Conservation (phyloP, 2,797 vertebrate species). For the Carduelis carduelis region DNA sequence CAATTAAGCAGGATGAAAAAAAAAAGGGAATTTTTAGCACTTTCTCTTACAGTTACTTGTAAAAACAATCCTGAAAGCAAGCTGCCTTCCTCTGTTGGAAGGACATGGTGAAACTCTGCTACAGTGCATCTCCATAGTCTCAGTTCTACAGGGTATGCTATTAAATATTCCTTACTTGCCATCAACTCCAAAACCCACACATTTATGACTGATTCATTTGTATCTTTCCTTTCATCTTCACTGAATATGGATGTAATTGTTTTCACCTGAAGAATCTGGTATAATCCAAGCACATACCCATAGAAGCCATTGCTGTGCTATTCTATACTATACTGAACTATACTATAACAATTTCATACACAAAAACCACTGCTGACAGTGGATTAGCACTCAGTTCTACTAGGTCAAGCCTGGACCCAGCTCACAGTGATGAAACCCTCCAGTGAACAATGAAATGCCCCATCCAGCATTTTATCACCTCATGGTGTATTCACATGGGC, state of each 20-base stretch:
- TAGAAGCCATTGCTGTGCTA: neutral
- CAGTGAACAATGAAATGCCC: accelerated
- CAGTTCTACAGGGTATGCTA: neutral
- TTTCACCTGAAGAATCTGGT: neutral
- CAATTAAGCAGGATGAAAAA: neutral
- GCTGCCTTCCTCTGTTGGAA: neutral
- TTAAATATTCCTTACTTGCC: neutral
- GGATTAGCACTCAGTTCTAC: neutral
- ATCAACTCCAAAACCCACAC: neutral
- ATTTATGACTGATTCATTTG: neutral
- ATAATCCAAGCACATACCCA: neutral
- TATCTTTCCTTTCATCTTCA: neutral
- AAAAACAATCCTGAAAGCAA: neutral
- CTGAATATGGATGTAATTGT: neutral
- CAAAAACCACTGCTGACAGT: neutral
- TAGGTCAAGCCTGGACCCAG: neutral
- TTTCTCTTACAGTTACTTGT: neutral
- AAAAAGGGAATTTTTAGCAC: neutral
- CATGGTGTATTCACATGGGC: neutral
- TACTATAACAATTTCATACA: neutral
- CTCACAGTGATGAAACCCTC: neutral
- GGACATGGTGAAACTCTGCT: neutral
- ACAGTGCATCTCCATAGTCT: neutral
- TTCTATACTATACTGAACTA: neutral
- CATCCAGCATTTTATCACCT: neutral